Conservation (phyloP, 2,888 invertebrate genomes). For the Metopia argyrocephala region DNA sequence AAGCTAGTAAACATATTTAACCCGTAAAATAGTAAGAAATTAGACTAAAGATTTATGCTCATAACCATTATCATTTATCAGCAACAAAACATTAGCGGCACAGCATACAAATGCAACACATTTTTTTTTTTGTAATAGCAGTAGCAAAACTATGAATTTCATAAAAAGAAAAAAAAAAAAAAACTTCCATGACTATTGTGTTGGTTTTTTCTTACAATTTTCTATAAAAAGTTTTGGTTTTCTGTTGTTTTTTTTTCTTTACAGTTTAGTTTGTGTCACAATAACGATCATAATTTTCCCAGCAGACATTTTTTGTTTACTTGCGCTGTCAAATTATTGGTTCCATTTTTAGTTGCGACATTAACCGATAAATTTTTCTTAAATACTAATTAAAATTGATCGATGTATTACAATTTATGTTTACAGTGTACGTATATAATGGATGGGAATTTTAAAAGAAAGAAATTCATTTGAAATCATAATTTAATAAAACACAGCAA, state of each 20-base stretch:
- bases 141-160: conserved; percentile 52
- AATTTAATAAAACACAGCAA: conserved; percentile 24
- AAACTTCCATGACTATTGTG: conserved; percentile 45
- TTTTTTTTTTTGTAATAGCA: conserved; percentile 43
- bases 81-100: conserved; percentile 58
- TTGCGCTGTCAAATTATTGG: conserved; percentile 52
- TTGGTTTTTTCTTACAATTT: background rate
- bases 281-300: conserved; percentile 62
- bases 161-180: conserved; percentile 6
- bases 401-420: conserved; percentile 45
- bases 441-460: conserved; percentile 13
- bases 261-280: conserved; percentile 59
- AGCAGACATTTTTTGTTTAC: conserved; percentile 28
- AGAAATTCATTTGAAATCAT: background rate
- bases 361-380: conserved; percentile 48
- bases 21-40: conserved; percentile 60
- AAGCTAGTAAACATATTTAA: conserved; percentile 60
- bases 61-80: conserved; percentile 64
- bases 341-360: conserved; percentile 48
- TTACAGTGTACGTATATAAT: conserved; percentile 2
- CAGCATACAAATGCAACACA: conserved; percentile 24
- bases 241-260: conserved; percentile 11
- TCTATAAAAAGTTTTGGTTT: conserved; percentile 23
- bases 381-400: conserved; percentile 62
- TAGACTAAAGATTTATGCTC: conserved; percentile 62